Conservation (phyloP, 2,113 vertebrate genomes). For the Cavia aperea region DNA sequence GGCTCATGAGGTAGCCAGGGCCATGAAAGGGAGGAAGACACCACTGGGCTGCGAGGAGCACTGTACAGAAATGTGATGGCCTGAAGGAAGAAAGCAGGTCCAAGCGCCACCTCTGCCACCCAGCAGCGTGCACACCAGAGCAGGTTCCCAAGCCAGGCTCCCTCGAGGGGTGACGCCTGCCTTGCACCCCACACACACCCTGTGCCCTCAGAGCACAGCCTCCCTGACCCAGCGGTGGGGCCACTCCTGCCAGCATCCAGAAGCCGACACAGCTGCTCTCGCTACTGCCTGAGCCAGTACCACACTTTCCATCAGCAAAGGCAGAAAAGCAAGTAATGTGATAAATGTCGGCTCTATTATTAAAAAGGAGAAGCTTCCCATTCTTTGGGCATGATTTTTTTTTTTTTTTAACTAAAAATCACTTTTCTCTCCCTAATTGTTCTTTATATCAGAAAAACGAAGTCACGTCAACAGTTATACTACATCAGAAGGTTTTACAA, state of each 20-base stretch:
- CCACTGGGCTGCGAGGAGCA: background rate
- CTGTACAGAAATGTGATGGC: background rate
- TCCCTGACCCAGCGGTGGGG: too few species aligned
- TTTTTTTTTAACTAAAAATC: constrained; percentile 24
- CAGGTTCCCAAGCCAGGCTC: background rate
- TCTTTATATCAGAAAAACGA: constrained; percentile 25
- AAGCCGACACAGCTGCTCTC: background rate
- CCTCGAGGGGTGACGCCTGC: rapidly evolving
- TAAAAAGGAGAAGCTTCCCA: constrained; percentile 34
- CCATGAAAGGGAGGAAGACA: background rate
- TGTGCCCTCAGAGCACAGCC: too few species aligned
- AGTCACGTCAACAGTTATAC: background rate
- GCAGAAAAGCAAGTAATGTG: constrained; percentile 36
- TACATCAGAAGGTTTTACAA: background rate
- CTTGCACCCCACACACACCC: background rate
- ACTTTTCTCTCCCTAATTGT: background rate
- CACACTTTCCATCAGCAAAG: constrained; percentile 38
- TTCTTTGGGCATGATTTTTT: background rate
- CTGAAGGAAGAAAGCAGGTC: background rate
- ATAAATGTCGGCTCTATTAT: constrained; percentile 34
- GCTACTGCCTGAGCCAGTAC: background rate
- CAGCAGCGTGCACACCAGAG: background rate
- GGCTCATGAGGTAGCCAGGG: background rate
- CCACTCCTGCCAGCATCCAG: background rate
- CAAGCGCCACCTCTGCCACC: background rate